Conservation (phyloP, 2,888 invertebrate genomes). For the Parapristionchus giblindavisi region DNA sequence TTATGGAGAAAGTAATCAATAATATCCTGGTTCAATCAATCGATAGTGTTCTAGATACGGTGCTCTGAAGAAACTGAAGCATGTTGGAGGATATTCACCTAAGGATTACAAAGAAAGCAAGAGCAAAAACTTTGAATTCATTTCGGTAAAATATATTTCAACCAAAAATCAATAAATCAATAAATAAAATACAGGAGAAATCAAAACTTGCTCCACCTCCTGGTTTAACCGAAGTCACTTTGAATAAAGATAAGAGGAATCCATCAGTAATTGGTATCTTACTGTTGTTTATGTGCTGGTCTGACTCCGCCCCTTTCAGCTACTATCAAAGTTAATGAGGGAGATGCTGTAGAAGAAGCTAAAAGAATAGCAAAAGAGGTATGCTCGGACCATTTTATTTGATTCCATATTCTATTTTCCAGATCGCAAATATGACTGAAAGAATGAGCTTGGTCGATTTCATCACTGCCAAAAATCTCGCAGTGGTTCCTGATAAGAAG, state of each 20-base stretch:
- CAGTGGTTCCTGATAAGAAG: too few species aligned
- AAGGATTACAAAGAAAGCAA: conserved; percentile 23
- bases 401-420: too few species aligned
- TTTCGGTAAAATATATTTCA: conserved; percentile 8
- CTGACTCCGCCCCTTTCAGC: conserved; percentile 3
- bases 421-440: too few species aligned
- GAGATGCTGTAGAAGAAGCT: conserved; percentile 13
- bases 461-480: too few species aligned
- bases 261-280: conserved; percentile 29
- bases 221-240: conserved; percentile 4
- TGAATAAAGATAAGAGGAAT: conserved; percentile 28
- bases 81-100: conserved; percentile 26
- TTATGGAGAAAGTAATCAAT: conserved; percentile 23
- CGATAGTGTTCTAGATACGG: conserved; percentile 19
- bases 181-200: neutral
- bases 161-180: neutral
- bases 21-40: neutral
- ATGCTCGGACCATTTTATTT: too few species aligned
- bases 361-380: conserved; percentile 10
- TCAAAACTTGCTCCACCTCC: conserved; percentile 11
- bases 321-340: neutral
- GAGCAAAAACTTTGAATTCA: conserved; percentile 26
- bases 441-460: too few species aligned
- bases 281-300: neutral
- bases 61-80: conserved; percentile 22